Percentiles rank a stretch among this genome's conserved stretches.
Evolutionary conservation across 2,113 vertebrate genomes (phyloP).

Genomic region (Plecturocebus donacophilus): DNA sequence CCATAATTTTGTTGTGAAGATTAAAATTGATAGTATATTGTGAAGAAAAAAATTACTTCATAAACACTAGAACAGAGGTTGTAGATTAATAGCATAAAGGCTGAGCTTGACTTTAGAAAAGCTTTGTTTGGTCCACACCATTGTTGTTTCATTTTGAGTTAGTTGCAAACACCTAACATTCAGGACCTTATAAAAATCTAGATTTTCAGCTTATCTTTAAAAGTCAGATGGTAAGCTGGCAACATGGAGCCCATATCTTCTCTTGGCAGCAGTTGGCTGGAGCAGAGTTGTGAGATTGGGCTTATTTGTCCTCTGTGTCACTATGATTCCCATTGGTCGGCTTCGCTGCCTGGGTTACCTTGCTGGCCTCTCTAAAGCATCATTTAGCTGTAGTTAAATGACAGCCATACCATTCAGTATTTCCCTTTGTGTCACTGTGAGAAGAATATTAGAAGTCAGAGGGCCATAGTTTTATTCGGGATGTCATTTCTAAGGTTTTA

Average conservation of each 20-base stretch:
- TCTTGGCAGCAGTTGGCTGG: neutral
- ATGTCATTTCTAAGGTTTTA: neutral
- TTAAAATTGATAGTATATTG: neutral
- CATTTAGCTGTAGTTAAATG: slow-evolving; percentile 12
- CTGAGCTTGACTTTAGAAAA: neutral
- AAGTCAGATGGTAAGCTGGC: neutral
- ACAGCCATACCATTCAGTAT: neutral
- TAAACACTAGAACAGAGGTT: slow-evolving; percentile 13
- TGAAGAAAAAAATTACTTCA: neutral
- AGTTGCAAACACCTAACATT: slow-evolving; percentile 16
- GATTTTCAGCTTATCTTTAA: neutral
- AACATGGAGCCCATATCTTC: neutral
- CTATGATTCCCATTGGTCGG: neutral
- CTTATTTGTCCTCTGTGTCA: neutral
- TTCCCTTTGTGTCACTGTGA: neutral
- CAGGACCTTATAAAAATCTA: neutral
- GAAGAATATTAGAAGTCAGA: neutral
- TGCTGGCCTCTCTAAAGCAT: neutral
- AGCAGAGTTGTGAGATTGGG: neutral
- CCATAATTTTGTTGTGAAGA: neutral
- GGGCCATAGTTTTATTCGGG: neutral
- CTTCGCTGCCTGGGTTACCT: neutral
- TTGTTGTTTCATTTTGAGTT: slow-evolving; percentile 16
- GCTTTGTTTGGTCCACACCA: neutral
- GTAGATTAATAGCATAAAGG: neutral